phyloP scores from a whole-genome alignment of 2,888 invertebrate species.

The Thumatha senex region DNA sequence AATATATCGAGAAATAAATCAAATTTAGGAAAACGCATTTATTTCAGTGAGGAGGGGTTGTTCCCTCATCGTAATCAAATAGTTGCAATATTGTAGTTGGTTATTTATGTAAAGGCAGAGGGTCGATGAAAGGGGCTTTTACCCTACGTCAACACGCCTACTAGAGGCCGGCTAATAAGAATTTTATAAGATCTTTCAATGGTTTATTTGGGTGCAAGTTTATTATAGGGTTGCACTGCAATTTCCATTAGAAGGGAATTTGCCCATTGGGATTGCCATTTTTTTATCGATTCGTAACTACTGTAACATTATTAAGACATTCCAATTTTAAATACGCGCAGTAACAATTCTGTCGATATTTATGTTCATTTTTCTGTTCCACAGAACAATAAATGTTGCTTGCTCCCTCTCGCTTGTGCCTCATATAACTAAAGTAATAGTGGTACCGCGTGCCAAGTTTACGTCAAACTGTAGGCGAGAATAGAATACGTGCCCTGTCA shows the following conservation, averaged over 20 bases:
- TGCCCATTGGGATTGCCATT: not conserved
- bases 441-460: too few species aligned
- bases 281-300: not conserved
- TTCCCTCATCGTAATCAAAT: conserved; percentile 68
- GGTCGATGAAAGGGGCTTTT: conserved; percentile 46
- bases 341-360: too few species aligned
- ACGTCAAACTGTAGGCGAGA: too few species aligned
- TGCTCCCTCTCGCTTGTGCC: too few species aligned
- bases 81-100: conserved; percentile 65
- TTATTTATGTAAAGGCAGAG: conserved; percentile 60
- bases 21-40: conserved; percentile 67
- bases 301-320: not conserved
- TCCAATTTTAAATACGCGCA: not conserved
- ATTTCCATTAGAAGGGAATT: not conserved
- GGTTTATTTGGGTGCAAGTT: conserved; percentile 11
- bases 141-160: conserved; percentile 54
- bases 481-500: too few species aligned
- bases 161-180: conserved; percentile 69
- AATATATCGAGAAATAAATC: conserved; percentile 61
- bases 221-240: conserved; percentile 3
- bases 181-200: conserved; percentile 64
- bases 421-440: too few species aligned
- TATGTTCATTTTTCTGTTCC: too few species aligned
- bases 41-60: conserved; percentile 50
- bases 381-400: too few species aligned